Conservation (phyloP, 2,888 invertebrate genomes). For the Xanthia icteritia region DNA sequence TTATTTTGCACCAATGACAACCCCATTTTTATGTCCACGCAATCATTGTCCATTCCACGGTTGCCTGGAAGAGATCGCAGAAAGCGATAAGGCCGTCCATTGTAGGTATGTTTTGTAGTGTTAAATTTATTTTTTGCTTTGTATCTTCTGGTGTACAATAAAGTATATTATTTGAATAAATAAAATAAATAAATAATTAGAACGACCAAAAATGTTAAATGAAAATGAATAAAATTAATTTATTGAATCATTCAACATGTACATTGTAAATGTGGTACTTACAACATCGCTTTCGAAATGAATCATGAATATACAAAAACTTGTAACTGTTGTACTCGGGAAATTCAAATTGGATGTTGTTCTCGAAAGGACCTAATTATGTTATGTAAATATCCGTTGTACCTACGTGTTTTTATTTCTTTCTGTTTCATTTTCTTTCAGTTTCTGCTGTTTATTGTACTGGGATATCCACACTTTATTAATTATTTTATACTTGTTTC, state of each 20-base stretch:
- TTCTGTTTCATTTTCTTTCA: background rate
- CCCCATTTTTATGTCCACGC: too few species aligned
- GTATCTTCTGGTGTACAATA: too few species aligned
- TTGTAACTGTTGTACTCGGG: slow-evolving; percentile 38
- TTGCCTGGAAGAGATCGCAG: too few species aligned
- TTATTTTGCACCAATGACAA: too few species aligned
- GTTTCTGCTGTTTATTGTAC: background rate
- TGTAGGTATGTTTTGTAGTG: too few species aligned
- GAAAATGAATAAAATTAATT: slow-evolving; percentile 6
- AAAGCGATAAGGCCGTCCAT: too few species aligned
- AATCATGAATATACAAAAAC: slow-evolving; percentile 56
- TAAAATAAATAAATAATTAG: background rate
- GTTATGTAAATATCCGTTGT: slow-evolving; percentile 44
- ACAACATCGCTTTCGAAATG: slow-evolving; percentile 28
- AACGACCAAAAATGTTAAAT: background rate
- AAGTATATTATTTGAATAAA: too few species aligned
- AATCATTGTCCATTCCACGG: too few species aligned
- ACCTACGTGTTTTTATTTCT: slow-evolving; percentile 15
- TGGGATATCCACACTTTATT: background rate
- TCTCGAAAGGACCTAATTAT: slow-evolving; percentile 43
- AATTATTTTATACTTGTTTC: background rate
- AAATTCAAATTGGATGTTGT: slow-evolving; percentile 59
- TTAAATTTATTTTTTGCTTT: too few species aligned
- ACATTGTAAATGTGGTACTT: slow-evolving; percentile 9
- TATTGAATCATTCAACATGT: slow-evolving; percentile 8